A percentile compares a stretch with the other conserved stretches of the same genome.
Conservation (phyloP, 2,113 vertebrate species). For the Varanus salvator region DNA sequence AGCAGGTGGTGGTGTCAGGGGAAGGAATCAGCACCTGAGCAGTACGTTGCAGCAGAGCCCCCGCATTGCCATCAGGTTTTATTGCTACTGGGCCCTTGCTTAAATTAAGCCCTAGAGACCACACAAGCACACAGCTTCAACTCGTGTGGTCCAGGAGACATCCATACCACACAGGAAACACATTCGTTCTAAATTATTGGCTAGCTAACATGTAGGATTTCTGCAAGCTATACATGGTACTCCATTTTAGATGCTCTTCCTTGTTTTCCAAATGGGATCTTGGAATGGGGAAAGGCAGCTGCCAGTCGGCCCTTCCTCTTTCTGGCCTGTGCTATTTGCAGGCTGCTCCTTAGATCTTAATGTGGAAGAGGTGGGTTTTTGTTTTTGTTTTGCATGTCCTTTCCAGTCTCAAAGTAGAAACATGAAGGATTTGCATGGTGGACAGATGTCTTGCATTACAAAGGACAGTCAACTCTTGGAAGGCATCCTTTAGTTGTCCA, state of each 20-base stretch:
- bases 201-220: slow-evolving; percentile 45
- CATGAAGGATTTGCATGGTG: too few relatives aligned
- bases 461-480: too few relatives aligned
- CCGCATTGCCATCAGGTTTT: neutral
- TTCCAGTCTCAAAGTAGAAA: neutral
- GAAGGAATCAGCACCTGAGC: neutral
- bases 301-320: slow-evolving; percentile 15
- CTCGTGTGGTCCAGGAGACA: slow-evolving; percentile 55
- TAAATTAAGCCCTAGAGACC: slow-evolving; percentile 41
- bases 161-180: slow-evolving; percentile 52
- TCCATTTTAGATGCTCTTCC: slow-evolving; percentile 57
- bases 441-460: too few relatives aligned
- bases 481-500: too few relatives aligned
- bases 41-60: neutral
- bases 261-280: slow-evolving; percentile 51
- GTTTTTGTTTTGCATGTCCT: slow-evolving; percentile 48
- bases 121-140: slow-evolving; percentile 43
- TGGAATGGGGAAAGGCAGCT: slow-evolving; percentile 30
- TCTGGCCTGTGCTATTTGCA: slow-evolving; percentile 54
- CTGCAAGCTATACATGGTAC: slow-evolving; percentile 58
- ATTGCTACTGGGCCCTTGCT: slow-evolving; percentile 1
- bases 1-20: too few relatives aligned
- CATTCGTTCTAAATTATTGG: slow-evolving; percentile 42
- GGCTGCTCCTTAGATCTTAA: slow-evolving; percentile 32
- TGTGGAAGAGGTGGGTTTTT: slow-evolving; percentile 24